Conservation (phyloP, 2,797 vertebrate genomes). For the Coregonus ussuriensis region DNA sequence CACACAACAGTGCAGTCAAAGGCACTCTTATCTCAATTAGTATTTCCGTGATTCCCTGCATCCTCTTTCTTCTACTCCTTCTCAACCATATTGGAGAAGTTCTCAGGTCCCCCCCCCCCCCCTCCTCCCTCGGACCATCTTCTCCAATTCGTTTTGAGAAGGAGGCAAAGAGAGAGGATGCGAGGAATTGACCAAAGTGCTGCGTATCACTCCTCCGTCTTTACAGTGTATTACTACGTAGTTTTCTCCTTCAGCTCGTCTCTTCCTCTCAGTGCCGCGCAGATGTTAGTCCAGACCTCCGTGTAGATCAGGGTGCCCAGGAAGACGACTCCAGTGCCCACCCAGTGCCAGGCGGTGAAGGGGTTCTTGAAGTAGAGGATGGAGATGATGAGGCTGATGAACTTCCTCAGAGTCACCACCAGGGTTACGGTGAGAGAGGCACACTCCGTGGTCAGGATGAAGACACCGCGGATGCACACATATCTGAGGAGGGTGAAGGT, state of each 20-base stretch:
- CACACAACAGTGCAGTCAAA: background rate
- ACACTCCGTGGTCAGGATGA: constrained; percentile 94
- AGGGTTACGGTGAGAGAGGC: constrained; percentile 94
- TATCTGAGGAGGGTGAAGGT: constrained; percentile 82
- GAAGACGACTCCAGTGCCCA: constrained; percentile 89
- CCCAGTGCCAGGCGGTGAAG: constrained; percentile 94
- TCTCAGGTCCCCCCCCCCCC: background rate
- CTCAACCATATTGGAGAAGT: background rate
- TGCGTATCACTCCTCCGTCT: constrained; percentile 66
- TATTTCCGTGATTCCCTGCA: background rate
- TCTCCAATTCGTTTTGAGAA: background rate
- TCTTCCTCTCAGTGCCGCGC: constrained; percentile 42
- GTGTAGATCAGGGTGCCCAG: constrained; percentile 92
- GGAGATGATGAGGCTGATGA: constrained; percentile 97
- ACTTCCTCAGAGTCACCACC: constrained; percentile 95
- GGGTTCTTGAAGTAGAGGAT: constrained; percentile 94
- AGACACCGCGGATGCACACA: constrained; percentile 93
- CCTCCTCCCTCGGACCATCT: background rate
- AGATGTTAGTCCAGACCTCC: constrained; percentile 82
- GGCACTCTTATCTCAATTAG: background rate
- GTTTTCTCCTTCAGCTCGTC: constrained; percentile 60
- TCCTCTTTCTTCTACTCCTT: background rate
- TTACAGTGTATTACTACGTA: constrained; percentile 52
- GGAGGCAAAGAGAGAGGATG: background rate
- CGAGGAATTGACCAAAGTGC: background rate